phyloP scores from a whole-genome alignment of 1,140 invertebrate genomes.

The Elymnias hypermnestra region DNA sequence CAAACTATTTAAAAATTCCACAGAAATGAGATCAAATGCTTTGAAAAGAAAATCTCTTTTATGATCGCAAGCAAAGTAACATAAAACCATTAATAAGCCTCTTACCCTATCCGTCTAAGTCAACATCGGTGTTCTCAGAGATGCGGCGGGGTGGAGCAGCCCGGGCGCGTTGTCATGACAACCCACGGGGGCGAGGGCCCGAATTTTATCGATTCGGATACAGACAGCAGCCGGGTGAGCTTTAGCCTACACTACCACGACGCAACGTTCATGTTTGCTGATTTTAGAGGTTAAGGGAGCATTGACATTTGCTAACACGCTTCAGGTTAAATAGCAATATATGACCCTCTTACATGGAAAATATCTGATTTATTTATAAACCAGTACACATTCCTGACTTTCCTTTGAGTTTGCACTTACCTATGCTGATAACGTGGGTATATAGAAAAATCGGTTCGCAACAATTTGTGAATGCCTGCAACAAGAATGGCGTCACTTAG shows the following conservation, averaged over 20 bases:
- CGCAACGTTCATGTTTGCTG: slow-evolving; percentile 66
- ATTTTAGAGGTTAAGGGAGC: slow-evolving; percentile 64
- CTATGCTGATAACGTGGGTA: too few relatives aligned
- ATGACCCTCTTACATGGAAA: too few relatives aligned
- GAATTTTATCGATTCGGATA: slow-evolving; percentile 73
- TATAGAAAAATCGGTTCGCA: too few relatives aligned
- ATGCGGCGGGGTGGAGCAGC: slow-evolving; percentile 41
- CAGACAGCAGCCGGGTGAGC: slow-evolving; percentile 66
- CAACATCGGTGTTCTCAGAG: slow-evolving; percentile 66
- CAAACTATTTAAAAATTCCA: too few relatives aligned
- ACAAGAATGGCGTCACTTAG: too few relatives aligned
- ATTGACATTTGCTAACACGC: slow-evolving; percentile 59
- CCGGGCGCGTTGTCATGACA: slow-evolving; percentile 53
- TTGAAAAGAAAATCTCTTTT: slow-evolving; percentile 22
- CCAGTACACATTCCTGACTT: too few relatives aligned
- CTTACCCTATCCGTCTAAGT: slow-evolving; percentile 75
- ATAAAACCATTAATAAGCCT: slow-evolving; percentile 74
- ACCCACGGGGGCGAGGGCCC: slow-evolving; percentile 65
- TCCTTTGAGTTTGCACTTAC: too few relatives aligned
- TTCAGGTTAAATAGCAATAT: slow-evolving; percentile 42
- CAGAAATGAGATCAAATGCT: slow-evolving; percentile 9
- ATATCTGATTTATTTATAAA: too few relatives aligned
- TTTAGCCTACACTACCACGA: slow-evolving; percentile 62
- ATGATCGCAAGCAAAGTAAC: slow-evolving; percentile 46
- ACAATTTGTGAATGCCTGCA: too few relatives aligned